phyloP scores from a whole-genome alignment of 2,888 invertebrate species.

The Eupsilia transversa region DNA sequence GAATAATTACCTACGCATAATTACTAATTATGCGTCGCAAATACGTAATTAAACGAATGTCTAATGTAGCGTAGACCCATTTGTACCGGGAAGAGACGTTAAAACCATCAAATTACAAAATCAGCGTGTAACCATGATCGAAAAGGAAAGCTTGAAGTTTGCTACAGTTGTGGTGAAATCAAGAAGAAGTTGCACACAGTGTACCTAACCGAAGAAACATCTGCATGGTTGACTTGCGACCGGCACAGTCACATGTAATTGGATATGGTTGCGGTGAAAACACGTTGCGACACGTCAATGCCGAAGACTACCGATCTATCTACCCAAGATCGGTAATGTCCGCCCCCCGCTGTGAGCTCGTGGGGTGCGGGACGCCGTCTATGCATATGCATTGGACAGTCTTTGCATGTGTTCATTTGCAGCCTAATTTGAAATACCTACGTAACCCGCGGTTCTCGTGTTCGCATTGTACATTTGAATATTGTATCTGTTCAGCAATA shows the following conservation, averaged over 20 bases:
- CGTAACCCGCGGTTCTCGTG: not conserved
- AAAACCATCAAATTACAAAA: not conserved
- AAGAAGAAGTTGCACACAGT: slow-evolving; percentile 37
- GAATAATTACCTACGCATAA: too few relatives aligned
- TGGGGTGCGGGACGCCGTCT: too few relatives aligned
- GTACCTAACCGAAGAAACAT: slow-evolving; percentile 39
- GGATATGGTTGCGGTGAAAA: slow-evolving; percentile 28
- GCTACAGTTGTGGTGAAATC: slow-evolving; percentile 39
- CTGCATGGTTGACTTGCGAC: slow-evolving; percentile 50
- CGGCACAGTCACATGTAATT: slow-evolving; percentile 13
- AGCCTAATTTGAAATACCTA: not conserved
- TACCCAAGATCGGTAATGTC: too few relatives aligned
- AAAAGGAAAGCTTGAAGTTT: slow-evolving; percentile 6
- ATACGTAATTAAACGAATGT: too few relatives aligned
- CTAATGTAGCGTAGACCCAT: too few relatives aligned
- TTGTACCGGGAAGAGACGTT: not conserved
- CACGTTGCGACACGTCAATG: slow-evolving; percentile 24
- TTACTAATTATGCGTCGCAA: too few relatives aligned
- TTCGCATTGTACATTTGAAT: not conserved
- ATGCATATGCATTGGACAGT: not conserved
- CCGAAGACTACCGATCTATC: slow-evolving; percentile 5
- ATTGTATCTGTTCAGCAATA: not conserved
- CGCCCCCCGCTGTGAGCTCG: too few relatives aligned
- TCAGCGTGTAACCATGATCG: not conserved
- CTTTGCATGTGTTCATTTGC: not conserved